These are phyloP conservation scores for Scaptomyza parva DNA, from an alignment of 2,888 invertebrate genomes.

Conservation along the genomic window DNA sequence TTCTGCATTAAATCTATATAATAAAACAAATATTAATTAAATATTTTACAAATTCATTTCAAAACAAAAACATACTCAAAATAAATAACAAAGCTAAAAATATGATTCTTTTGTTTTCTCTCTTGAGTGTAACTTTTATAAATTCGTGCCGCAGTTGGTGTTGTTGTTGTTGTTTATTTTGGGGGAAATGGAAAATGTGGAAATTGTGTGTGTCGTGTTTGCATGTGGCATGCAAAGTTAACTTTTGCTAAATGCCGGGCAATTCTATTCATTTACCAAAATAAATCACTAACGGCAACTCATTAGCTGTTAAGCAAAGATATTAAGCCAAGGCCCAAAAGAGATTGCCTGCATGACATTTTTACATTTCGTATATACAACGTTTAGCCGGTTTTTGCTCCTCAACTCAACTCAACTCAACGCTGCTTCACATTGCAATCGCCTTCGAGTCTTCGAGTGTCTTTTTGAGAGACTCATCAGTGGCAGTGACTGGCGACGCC, in stretches of 20 bases:
- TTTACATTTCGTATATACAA: not conserved
- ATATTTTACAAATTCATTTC: too few relatives aligned
- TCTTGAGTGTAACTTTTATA: conserved; percentile 2
- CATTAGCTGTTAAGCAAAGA: conserved; percentile 79
- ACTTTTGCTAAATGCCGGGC: conserved; percentile 62
- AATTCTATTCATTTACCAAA: conserved; percentile 78
- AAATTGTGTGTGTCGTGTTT: conserved; percentile 53
- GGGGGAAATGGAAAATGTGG: conserved; percentile 17
- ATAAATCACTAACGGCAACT: conserved; percentile 82
- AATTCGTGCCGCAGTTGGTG: conserved; percentile 18
- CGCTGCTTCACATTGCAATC: conserved; percentile 30
- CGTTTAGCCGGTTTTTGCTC: conserved; percentile 38
- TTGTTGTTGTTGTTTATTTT: conserved; percentile 10
- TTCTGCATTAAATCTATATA: too few relatives aligned
- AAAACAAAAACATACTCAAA: too few relatives aligned
- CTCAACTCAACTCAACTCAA: too few relatives aligned
- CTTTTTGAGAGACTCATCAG: conserved; percentile 38
- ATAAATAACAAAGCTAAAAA: too few relatives aligned
- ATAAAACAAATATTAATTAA: too few relatives aligned
- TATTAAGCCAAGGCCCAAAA: conserved; percentile 60
- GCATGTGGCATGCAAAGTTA: conserved; percentile 78
- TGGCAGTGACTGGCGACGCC: conserved; percentile 48
- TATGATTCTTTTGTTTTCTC: conserved; percentile 5
- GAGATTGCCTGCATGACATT: conserved; percentile 73
- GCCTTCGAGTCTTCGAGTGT: conserved; percentile 7